phyloP scores from a whole-genome alignment of 1,140 invertebrate species.

The Dolichoris vasculosae region DNA sequence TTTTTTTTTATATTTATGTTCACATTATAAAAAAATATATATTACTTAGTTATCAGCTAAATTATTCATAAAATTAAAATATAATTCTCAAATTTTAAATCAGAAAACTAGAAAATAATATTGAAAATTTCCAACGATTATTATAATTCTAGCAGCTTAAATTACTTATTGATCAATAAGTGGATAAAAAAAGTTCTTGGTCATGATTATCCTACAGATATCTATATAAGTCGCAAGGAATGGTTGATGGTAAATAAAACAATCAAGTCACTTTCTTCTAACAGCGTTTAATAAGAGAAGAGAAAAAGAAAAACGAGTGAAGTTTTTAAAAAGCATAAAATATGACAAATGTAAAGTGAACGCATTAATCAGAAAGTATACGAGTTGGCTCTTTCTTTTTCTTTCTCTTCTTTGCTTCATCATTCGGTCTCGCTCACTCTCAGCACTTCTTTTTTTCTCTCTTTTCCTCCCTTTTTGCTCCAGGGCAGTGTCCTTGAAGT shows the following conservation, averaged over 20 bases:
- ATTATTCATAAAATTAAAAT: too few relatives aligned
- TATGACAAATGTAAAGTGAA: conserved; percentile 52
- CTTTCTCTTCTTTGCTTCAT: not conserved
- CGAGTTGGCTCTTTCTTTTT: conserved; percentile 22
- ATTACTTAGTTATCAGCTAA: too few relatives aligned
- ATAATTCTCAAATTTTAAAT: not conserved
- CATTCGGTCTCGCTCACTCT: not conserved
- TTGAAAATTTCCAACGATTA: not conserved
- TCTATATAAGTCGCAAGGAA: not conserved
- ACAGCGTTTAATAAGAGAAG: not conserved
- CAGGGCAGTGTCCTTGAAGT: conserved; percentile 41
- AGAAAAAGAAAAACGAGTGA: conserved; percentile 9
- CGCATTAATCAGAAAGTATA: conserved; percentile 44
- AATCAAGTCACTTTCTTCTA: conserved; percentile 8
- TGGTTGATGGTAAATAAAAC: conserved; percentile 43
- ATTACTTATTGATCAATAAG: too few relatives aligned
- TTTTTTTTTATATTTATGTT: too few relatives aligned
- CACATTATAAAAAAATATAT: too few relatives aligned
- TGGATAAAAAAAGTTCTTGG: not conserved
- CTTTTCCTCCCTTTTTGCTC: not conserved
- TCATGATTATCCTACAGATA: not conserved
- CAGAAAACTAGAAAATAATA: too few relatives aligned
- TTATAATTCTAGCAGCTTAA: not conserved
- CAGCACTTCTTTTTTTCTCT: not conserved
- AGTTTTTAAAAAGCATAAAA: conserved; percentile 44